Conservation (phyloP, 2,888 invertebrate genomes). For the Spodoptera picta region DNA sequence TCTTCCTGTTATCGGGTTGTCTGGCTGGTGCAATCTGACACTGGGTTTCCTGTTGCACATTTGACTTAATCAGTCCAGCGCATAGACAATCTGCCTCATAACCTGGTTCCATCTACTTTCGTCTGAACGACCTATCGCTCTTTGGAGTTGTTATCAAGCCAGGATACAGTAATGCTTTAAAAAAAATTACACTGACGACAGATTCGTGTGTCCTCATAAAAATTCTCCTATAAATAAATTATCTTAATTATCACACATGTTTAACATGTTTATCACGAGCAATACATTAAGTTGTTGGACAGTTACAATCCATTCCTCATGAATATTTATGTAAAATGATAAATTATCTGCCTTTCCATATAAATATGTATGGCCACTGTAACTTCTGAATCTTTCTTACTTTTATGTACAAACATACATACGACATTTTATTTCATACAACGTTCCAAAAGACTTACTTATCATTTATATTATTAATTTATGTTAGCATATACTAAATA, state of each 20-base stretch:
- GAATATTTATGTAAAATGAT: constrained; percentile 76
- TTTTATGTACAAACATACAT: constrained; percentile 42
- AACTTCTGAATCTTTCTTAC: constrained; percentile 29
- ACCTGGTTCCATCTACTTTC: too few species aligned
- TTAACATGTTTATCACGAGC: constrained; percentile 55
- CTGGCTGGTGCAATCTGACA: too few species aligned
- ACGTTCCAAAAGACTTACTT: constrained; percentile 19
- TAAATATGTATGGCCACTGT: constrained; percentile 55
- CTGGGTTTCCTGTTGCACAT: too few species aligned
- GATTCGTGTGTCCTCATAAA: background rate
- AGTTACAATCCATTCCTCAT: constrained; percentile 63
- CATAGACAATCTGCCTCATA: too few species aligned
- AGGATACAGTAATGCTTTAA: too few species aligned
- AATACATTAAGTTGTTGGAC: constrained; percentile 66
- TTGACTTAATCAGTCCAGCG: too few species aligned
- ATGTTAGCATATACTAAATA: background rate
- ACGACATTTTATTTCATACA: constrained; percentile 16
- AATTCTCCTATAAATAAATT: constrained; percentile 8
- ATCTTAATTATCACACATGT: too few species aligned
- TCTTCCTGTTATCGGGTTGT: too few species aligned
- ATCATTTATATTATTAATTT: constrained; percentile 3
- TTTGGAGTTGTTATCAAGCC: too few species aligned
- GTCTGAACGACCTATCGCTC: too few species aligned
- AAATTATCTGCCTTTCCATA: constrained; percentile 64
- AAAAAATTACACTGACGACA: too few species aligned